Evolutionary conservation across 2,113 vertebrate species (phyloP).

Genomic region (Smithornis capensis): DNA sequence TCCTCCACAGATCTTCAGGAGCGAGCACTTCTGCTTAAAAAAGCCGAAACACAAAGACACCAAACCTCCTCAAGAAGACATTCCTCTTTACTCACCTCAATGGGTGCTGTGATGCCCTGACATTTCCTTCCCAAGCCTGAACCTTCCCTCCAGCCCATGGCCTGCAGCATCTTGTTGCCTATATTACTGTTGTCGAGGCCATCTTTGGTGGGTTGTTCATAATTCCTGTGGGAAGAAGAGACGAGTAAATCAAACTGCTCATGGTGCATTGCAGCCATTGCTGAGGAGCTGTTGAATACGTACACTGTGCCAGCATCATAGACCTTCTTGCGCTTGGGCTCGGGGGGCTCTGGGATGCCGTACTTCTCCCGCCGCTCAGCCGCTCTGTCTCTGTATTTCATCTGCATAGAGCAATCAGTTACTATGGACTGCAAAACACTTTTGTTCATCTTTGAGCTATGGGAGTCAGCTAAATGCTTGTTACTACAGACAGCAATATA

Average conservation of each 20-base stretch:
- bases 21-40: neutral
- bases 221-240: slow-evolving; percentile 82
- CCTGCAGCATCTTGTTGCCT: slow-evolving; percentile 98
- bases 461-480: neutral
- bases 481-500: neutral
- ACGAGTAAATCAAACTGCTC: neutral
- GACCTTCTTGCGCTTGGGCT: slow-evolving; percentile 95
- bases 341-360: slow-evolving; percentile 94
- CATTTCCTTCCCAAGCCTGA: slow-evolving; percentile 95
- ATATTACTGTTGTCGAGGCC: slow-evolving; percentile 97
- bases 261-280: fast-evolving
- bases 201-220: slow-evolving; percentile 97
- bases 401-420: slow-evolving; percentile 60
- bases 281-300: slow-evolving; percentile 43
- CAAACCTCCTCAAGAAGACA: neutral
- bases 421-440: neutral
- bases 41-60: neutral
- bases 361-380: slow-evolving; percentile 97
- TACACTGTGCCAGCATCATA: slow-evolving; percentile 88
- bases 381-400: slow-evolving; percentile 96
- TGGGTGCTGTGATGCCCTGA: slow-evolving; percentile 96
- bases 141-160: slow-evolving; percentile 99
- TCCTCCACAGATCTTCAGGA: neutral
- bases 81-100: slow-evolving; percentile 80
- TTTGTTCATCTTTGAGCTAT: neutral